Evolutionary conservation across 2,888 invertebrate species (phyloP), one percentile per base, ranked within the genome.

Genomic region (Latrodectus elegans): DNA sequence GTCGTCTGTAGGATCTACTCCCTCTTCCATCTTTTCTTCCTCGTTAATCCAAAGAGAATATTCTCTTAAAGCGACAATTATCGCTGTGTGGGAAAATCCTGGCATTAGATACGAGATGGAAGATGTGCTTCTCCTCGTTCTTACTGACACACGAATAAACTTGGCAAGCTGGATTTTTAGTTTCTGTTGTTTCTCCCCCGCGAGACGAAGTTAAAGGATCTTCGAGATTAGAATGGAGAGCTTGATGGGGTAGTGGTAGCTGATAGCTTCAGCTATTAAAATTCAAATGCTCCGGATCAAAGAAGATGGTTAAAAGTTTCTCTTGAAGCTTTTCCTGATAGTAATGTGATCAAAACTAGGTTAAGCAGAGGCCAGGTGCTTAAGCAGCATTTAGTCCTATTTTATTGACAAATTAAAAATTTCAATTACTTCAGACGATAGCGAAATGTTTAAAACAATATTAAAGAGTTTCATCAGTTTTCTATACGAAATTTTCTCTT

Each of bases 11-110:
- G 65, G 17, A 15, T 17, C 67, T 14, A 14, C 14, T 52, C 67
- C 67, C 17, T 11, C 55, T 60, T 60, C 38, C n/a, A 8, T 26
- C 67, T 51, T 15, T 15, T 38, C 82, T 38, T 65, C 17, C 67
- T 73, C 51, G 79, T 70, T 85, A 87, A 87, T 87, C 86, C 86
- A 72, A 77, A 64, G 80, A 77, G 81, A 72, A 11, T 73, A 51
- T 81, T 73, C 73, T 67, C 64, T 51, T 38, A 38, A 52, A 53
- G 77, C 86, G 86, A 81, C 86, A 81, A 87, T 86, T 86, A 86
- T 86, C 85, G 79, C 65, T 49, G 75, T 85, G 75, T 86, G 85
- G 80, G 85, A 86, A 86, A 86, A 86, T 80, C 80, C 78, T 55
- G 67, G 78, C 71, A 77, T 84, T 84, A 72, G 65, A 84, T 71